A percentile compares a stretch with the other conserved stretches of the same genome.
These are phyloP conservation scores for Linyphia triangularis DNA, from an alignment of 2,888 invertebrate genomes.

Conservation along the genomic window DNA sequence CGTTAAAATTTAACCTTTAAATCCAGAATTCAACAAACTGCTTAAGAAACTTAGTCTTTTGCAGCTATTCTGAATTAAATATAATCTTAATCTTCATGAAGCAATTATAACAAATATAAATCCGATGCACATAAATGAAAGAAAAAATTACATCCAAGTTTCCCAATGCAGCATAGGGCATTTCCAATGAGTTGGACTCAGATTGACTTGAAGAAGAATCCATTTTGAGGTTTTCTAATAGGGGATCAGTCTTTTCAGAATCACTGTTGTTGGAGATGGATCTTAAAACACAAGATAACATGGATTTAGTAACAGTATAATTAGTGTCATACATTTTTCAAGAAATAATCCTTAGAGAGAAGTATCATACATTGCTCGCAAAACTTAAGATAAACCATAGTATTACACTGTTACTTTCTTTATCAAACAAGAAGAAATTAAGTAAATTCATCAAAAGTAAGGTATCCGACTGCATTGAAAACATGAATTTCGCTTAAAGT, in stretches of 20 bases:
- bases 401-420: no score
- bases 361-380: background rate
- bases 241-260: constrained; percentile 36
- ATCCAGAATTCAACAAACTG: no score
- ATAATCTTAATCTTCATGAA: no score
- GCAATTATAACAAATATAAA: no score
- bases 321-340: background rate
- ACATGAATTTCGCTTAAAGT: no score
- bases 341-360: background rate
- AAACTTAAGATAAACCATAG: no score
- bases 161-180: constrained; percentile 31
- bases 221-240: background rate
- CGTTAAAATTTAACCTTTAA: no score
- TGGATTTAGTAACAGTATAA: background rate
- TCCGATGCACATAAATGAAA: background rate
- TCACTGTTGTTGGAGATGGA: constrained; percentile 4
- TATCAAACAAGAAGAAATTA: no score
- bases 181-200: constrained; percentile 43
- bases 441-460: no score
- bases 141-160: constrained; percentile 51
- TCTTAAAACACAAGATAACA: background rate
- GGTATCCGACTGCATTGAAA: no score
- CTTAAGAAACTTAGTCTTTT: no score
- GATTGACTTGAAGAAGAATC: constrained; percentile 16
- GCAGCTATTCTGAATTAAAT: no score